Evolutionary conservation across 2,888 invertebrate genomes (phyloP), one percentile per base, ranked within the genome.

Genomic region (Empis livida): DNA sequence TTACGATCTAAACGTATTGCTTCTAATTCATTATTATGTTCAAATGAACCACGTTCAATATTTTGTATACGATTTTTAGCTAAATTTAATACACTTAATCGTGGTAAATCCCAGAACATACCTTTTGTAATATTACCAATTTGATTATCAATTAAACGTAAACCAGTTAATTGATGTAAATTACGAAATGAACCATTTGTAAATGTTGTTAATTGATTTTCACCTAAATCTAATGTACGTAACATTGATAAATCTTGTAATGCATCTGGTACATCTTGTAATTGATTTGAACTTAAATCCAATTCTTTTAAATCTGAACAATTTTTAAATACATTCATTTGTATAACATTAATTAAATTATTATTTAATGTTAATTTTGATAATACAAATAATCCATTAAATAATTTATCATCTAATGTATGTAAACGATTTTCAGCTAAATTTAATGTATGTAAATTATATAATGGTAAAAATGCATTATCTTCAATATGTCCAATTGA

Each of bases 1-100:
- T 93, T 94, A 42, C 87, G 84, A 65, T 93, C 92, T 55, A 94
- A 72, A 39, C 91, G 76, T 58, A 94, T 86, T 39, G 90, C 89
- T 68, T 90, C 87, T 56, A 94, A 73, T 61, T 85, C 82, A 15
- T 75, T 74, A 69, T 90, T 90, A 54, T 84, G 77, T 52, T 82
- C 84, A 62, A 93, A 92, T 27, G 89, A 84, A 31, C 87, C 86
- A 44, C 87, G 74, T 62, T 90, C 90, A 58, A 92, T 84, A 60
- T 79, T 81, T 64, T 85, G 84, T 51, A 93, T 84, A 67, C 89
- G 86, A 71, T 94, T 94, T 64, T 89, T 84, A 35, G 92, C 90
- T 51, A 91, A 74, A 71, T 93, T 92, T 10, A 93, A 71, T 41
- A 90, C 87, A 73, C 89, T 87, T 55, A 91, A 71, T 56, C 82